Evolutionary conservation across 2,113 vertebrate genomes (phyloP).

Genomic region (Campylorhamphus procurvoides): DNA sequence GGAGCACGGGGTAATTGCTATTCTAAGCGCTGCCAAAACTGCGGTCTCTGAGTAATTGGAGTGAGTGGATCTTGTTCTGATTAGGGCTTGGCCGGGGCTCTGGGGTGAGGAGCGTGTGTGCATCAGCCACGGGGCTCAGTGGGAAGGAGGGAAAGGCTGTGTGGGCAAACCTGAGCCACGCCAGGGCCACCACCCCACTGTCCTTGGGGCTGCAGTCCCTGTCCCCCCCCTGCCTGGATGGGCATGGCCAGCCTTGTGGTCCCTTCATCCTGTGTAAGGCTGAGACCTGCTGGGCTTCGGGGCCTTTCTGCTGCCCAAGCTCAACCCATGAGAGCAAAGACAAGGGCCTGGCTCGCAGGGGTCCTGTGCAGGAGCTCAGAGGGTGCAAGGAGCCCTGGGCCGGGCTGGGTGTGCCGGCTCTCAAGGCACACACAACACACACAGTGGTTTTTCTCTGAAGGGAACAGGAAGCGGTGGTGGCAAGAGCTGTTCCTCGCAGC

Average conservation of each 20-base stretch:
- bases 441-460: conserved; percentile 21
- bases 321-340: not conserved
- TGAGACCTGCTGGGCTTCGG: not conserved
- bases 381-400: not conserved
- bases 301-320: not conserved
- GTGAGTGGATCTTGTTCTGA: conserved; percentile 13
- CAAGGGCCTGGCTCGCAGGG: rapidly evolving
- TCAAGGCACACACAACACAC: not conserved
- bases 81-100: not conserved
- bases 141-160: not conserved
- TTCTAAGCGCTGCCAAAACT: conserved; percentile 8
- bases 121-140: not conserved
- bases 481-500: not conserved
- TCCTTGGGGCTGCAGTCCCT: not conserved
- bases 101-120: not conserved
- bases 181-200: not conserved
- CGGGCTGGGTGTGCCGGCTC: not conserved
- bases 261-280: rapidly evolving
- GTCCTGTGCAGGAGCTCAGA: rapidly evolving
- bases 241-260: rapidly evolving
- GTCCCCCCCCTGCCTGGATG: too few relatives aligned
- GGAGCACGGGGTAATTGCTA: conserved; percentile 20
- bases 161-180: not conserved
- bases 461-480: conserved; percentile 33
- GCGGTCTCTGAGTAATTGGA: conserved; percentile 28